Evolutionary conservation across 2,797 vertebrate species (phyloP), one percentile per base, ranked within the genome.

Genomic region (Clarias laeviceps): DNA sequence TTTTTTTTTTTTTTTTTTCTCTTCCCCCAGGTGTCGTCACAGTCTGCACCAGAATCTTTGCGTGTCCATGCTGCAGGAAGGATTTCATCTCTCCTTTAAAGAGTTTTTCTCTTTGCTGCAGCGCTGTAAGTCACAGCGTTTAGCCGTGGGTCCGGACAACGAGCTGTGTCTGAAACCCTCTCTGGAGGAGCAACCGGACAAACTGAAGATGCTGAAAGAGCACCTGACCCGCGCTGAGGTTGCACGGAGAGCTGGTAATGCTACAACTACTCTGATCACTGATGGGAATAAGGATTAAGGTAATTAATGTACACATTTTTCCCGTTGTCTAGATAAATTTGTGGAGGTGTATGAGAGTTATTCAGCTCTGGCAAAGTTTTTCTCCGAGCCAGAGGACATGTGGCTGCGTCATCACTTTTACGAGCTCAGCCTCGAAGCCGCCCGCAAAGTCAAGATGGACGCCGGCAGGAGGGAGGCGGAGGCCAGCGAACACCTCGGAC

Each of bases 11-110:
- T 61, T 45, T 62, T 62, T 2, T 50, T 4, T 64, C 34, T 61
- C 20, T 37, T 81, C 92, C 88, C 89, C 57, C 93, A 98, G 97
- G 85, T 94, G 94, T 92, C 95, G 94, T 90, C 95, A 95, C 93
- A 93, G 95, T 0, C 92, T 94, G 73, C 95, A 94, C 92, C 96
- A 97, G 88, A 97, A 92, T 90, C 88, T 97, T 89, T 98, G 97
- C 81, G 95, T 97, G 93, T 94, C 94, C 88, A 94, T 98, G 96
- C 94, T 98, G 84, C 93, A 91, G 11, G 91, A 91, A 1, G 97
- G 98, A 54, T 96, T 93, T 90, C 96, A 97, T 90, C 93, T 94
- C 94, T 97, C 96, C 91, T 96, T 97, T 87, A 90, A 91, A 0
- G 95, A 97, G 94, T 90, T 99, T 87, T 94, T 96, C 73, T 6